A percentile compares a stretch with the other conserved stretches of the same genome.
Evolutionary conservation across 2,113 vertebrate genomes (phyloP).

Genomic region (Epinephelus cyanopodus): DNA sequence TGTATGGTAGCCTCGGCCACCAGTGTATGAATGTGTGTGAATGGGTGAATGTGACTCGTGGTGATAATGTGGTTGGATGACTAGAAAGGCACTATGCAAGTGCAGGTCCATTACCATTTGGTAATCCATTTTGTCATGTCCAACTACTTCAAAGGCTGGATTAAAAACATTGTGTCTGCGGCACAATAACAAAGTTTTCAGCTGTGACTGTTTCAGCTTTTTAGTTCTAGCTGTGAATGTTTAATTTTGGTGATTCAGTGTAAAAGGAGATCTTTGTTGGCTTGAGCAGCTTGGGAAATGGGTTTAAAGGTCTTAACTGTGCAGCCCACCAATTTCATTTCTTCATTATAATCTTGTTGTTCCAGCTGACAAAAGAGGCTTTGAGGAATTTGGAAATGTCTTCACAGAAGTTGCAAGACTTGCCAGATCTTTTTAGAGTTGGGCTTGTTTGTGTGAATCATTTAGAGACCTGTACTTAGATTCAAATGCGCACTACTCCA

Average conservation of each 20-base stretch:
- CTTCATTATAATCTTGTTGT: not conserved
- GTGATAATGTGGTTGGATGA: too few relatives aligned
- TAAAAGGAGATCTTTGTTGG: not conserved
- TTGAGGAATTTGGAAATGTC: not conserved
- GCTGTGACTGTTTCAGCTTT: not conserved
- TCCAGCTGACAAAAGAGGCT: not conserved
- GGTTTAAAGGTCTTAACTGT: not conserved
- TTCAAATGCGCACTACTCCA: not conserved
- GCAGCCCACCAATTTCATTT: not conserved
- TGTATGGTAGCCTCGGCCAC: too few relatives aligned
- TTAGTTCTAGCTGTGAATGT: too few relatives aligned
- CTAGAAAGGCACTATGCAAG: too few relatives aligned
- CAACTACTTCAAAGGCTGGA: not conserved
- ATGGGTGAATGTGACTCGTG: too few relatives aligned
- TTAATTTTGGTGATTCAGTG: not conserved
- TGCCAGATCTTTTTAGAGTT: not conserved
- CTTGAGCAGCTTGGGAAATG: not conserved
- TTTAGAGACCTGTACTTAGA: not conserved
- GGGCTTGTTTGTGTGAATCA: not conserved
- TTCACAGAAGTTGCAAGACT: not conserved
- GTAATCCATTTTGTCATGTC: not conserved
- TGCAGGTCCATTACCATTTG: too few relatives aligned
- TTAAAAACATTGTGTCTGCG: not conserved
- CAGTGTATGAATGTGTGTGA: too few relatives aligned
- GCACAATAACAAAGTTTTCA: not conserved